Evolutionary conservation across 2,113 vertebrate species (phyloP), one percentile per base, ranked within the genome.

Genomic region (Anolis carolinensis): DNA sequence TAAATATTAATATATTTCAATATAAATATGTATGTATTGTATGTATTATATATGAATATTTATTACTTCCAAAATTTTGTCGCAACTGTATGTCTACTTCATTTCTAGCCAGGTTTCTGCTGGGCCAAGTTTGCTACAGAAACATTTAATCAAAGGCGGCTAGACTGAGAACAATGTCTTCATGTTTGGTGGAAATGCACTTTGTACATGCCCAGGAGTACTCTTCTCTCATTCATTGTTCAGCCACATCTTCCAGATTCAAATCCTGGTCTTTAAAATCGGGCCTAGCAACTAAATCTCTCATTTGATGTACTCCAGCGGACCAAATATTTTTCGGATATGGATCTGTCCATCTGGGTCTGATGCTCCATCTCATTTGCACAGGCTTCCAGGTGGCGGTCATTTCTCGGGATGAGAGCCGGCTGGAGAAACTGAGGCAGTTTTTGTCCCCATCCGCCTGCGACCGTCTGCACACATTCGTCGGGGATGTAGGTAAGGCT

Each of bases 401-500:
- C 68, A 95, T 97, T 90, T 97, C 97, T 91, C 95, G 97, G 85
- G 97, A 97, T 70, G 85, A 50, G 79, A 89, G 85, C 85, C 93
- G 96, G 2, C 90, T 97, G 92, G 96, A 97, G 80, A 97, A 87
- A 62, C 96, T 97, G 70, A 89, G 79, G 70, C 87, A 88, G 3
- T 96, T 97, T 44, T 90, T 97, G 85, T 95, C 96, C 23, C 92
- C 95, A 1, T 78, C 90, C 83, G 95, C 93, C 34, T 95, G 88
- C 92, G 91, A 92, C 13, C 95, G 93, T 71, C 96, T 98, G 83
- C 96, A 94, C 84, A 96, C 97, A 39, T 36, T 97, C 16, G 94
- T 97, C 36, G 97, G 97, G 62, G 93, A 97, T 73, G 96, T 97
- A 20, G 97, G 97, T 97, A 85, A 95, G 96, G 5, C 30, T 2